Percentiles rank a stretch among this genome's conserved stretches.
Conservation (phyloP, 2,888 invertebrate genomes). For the Melangyna quadrimaculata region DNA sequence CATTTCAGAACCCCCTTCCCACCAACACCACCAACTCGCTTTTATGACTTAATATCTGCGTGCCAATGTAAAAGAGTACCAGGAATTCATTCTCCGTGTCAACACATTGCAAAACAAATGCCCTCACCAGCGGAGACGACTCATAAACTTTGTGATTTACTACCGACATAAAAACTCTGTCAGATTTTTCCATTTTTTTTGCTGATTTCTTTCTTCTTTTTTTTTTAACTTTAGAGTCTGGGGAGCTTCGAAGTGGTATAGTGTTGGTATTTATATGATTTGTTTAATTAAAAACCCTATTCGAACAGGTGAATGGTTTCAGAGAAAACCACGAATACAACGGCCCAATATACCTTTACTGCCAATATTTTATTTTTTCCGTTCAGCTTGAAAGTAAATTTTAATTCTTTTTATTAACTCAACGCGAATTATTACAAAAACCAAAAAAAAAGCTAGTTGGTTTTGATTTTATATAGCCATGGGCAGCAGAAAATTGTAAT, state of each 20-base stretch:
- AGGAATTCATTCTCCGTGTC: slow-evolving; percentile 52
- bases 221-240: not conserved
- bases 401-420: slow-evolving; percentile 47
- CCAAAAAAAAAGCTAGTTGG: slow-evolving; percentile 2
- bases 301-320: slow-evolving; percentile 65
- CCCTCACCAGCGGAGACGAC: slow-evolving; percentile 33
- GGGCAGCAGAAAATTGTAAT: slow-evolving; percentile 66
- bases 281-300: slow-evolving; percentile 60
- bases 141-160: slow-evolving; percentile 69
- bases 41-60: slow-evolving; percentile 71
- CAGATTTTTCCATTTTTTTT: slow-evolving; percentile 50
- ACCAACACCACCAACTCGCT: not conserved
- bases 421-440: not conserved
- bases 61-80: slow-evolving; percentile 53
- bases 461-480: slow-evolving; percentile 59
- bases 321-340: not conserved
- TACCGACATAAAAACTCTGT: slow-evolving; percentile 60
- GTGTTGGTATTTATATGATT: slow-evolving; percentile 42
- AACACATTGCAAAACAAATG: slow-evolving; percentile 48
- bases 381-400: not conserved
- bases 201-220: not conserved
- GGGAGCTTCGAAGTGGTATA: not conserved
- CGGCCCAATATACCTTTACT: not conserved
- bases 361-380: not conserved
- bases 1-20: slow-evolving; percentile 26